Base-by-base conservation (phyloP, 2,113 vertebrate genomes). In the Lota lota region DNA sequence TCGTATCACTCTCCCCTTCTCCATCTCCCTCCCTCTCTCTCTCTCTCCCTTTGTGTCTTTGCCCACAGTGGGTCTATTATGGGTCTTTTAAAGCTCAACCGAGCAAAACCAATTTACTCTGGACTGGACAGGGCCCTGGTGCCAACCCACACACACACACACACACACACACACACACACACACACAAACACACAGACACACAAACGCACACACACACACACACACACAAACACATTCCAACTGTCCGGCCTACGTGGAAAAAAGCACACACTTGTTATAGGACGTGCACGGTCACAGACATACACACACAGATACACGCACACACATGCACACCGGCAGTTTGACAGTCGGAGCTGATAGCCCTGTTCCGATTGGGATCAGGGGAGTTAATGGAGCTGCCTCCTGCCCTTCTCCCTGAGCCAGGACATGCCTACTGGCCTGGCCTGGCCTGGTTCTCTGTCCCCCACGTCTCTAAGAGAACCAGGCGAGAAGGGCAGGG, bases 331-430 rank as follows among this genome's bases (percentile, higher is more conserved):
- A 17, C 60, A 28, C 47, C 28, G 17, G 33, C 24, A 10, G 11
- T 51, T 54, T 40, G 14, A 28, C 14, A 57, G 24, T 69, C 69
- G 82, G 90, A 92, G 88, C 82, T 74, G 88, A 87, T 93, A 88
- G 83, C 91, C 90, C 93, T 93, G 91, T 85, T 76, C 86, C 89
- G 90, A 92, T 90, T 92, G 79, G 85, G 91, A 93, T 94, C 88
- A 69, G 28, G 28, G 28, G 28, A 33, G 28, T 33, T 33, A 33
- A 33, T 33, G 28, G 28, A 33, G 28, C 28, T 33, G 28, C 28
- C 28, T 33, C 4, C 28, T 33, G 28, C 28, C 28, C 28, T 33
- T 4, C 28, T 33, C 4, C 28, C 28, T 4, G 28, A 33, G 28
- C 2, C 28, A 33, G 28, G 28, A 33, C 4, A 33, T 33, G 28